These are phyloP conservation scores for Anarsia innoxiella DNA, from an alignment of 2,888 invertebrate genomes.

Conservation along the genomic window DNA sequence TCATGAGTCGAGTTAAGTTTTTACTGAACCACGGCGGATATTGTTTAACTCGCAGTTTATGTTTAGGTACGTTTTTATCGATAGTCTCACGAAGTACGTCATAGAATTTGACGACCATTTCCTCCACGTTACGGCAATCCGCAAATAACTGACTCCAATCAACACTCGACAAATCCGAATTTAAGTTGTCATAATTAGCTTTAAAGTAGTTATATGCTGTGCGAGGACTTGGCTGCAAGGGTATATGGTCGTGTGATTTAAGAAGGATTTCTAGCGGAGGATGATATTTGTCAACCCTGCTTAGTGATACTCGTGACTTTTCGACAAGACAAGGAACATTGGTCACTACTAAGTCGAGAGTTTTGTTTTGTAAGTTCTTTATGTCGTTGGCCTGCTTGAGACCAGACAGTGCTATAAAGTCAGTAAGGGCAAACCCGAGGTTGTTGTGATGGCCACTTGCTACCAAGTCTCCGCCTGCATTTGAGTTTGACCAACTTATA, in stretches of 20 bases:
- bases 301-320: neutral
- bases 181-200: neutral
- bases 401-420: neutral
- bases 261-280: neutral
- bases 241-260: neutral
- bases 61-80: neutral
- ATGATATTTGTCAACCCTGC: neutral
- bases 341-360: neutral
- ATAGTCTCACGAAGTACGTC: neutral
- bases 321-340: neutral
- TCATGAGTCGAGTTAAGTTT: neutral
- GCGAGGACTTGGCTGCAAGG: neutral
- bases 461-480: no score
- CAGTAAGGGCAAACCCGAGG: neutral
- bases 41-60: neutral
- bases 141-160: neutral
- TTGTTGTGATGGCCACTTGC: neutral
- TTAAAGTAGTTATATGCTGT: neutral
- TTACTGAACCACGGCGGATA: neutral
- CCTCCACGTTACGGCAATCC: neutral
- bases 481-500: neutral
- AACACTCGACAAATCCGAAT: neutral
- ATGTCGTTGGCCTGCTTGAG: neutral
- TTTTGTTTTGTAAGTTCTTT: neutral
- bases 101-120: neutral